Evolutionary conservation across 1,140 invertebrate genomes (phyloP).

Genomic region (Calephelis nemesis): DNA sequence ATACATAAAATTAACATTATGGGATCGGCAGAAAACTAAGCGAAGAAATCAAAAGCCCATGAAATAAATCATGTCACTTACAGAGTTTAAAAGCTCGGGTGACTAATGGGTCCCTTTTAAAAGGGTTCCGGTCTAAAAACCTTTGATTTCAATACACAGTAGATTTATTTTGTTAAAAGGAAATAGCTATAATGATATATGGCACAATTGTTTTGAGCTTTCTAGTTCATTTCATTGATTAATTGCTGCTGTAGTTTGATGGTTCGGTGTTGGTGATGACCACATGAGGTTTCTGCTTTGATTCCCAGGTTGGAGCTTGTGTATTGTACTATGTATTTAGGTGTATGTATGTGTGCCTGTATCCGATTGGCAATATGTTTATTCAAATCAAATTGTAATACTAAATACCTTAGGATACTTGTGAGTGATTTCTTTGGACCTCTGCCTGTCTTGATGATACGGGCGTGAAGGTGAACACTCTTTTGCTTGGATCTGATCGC

Average conservation of each 20-base stretch:
- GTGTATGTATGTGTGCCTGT: too few relatives aligned
- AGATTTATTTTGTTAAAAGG: slow-evolving; percentile 17
- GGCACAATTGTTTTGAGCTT: background rate
- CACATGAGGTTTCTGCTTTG: too few relatives aligned
- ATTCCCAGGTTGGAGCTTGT: too few relatives aligned
- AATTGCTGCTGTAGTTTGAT: background rate
- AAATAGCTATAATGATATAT: slow-evolving; percentile 10
- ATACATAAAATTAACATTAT: slow-evolving; percentile 11
- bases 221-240: background rate
- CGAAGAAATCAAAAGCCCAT: slow-evolving; percentile 21
- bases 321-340: too few relatives aligned
- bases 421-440: too few relatives aligned
- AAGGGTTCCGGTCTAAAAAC: slow-evolving; percentile 22
- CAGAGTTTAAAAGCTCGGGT: slow-evolving; percentile 25
- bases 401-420: too few relatives aligned
- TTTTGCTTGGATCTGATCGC: too few relatives aligned
- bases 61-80: slow-evolving; percentile 23
- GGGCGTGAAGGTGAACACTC: too few relatives aligned
- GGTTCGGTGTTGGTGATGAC: too few relatives aligned
- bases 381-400: too few relatives aligned
- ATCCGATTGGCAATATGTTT: too few relatives aligned
- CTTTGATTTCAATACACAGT: slow-evolving; percentile 18
- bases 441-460: too few relatives aligned
- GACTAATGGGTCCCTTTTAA: slow-evolving; percentile 22
- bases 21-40: slow-evolving; percentile 1